Conservation (phyloP, 2,888 invertebrate species). For the Hyposoter dolosus region DNA sequence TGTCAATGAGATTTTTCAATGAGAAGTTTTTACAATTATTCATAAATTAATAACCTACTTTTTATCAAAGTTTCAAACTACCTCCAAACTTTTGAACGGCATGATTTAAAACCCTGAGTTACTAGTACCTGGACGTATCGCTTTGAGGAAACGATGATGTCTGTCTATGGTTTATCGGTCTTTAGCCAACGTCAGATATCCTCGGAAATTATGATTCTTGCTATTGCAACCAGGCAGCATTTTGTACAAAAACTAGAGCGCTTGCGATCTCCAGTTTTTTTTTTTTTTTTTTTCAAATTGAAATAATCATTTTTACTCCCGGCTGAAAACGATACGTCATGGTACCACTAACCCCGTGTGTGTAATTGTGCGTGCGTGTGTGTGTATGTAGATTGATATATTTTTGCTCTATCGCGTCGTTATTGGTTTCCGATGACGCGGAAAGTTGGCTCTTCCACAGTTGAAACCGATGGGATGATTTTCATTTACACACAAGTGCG, state of each 20-base stretch:
- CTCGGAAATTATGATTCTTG: neutral
- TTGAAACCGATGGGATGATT: constrained; percentile 28
- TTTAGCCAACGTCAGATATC: neutral
- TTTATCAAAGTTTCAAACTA: neutral
- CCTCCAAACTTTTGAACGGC: constrained; percentile 4
- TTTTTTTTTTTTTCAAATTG: neutral
- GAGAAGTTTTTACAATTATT: neutral
- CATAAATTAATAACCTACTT: neutral
- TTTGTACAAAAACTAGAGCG: neutral
- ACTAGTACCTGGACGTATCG: neutral
- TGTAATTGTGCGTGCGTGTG: constrained; percentile 22
- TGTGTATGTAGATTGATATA: constrained; percentile 12
- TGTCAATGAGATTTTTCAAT: neutral
- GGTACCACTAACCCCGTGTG: constrained; percentile 25
- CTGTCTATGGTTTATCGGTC: no score
- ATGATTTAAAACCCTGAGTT: neutral
- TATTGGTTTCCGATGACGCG: constrained; percentile 4
- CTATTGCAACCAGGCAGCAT: neutral
- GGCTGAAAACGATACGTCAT: neutral
- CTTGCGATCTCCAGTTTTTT: no score
- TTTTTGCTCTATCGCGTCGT: constrained; percentile 20
- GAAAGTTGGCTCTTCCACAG: constrained; percentile 40
- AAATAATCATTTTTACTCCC: neutral
- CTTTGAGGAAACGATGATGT: neutral
- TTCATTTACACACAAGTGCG: constrained; percentile 33